Evolutionary conservation across 2,113 vertebrate genomes (phyloP), one percentile per base, ranked within the genome.

Genomic region (Panurus biarmicus): DNA sequence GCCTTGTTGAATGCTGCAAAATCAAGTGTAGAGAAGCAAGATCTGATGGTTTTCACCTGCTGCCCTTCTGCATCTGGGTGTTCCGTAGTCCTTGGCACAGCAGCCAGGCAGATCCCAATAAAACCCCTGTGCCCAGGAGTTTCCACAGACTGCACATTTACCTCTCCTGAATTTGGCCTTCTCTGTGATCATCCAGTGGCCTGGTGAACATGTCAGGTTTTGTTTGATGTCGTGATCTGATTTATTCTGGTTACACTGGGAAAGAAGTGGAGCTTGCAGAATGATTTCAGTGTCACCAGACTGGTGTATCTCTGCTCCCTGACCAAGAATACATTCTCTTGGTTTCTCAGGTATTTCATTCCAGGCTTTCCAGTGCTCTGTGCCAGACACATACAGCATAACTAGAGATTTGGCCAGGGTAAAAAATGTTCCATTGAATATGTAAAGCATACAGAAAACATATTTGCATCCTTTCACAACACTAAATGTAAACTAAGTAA

Each of bases 391-490:
- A 71, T 36, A 56, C 7, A 80, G 56, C 5, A 1, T 11, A 73
- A 70, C 60, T 9, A 85, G 31, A 66, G 47, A 88, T 77, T 35
- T 70, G 51, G 85, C 91, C 38, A 58, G 50, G 50, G 44, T 50
- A 94, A 62, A 88, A 96, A 89, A 78, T 11, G 14, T 90, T 90
- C 72, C 81, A 93, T 8, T 79, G 89, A 86, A 71, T 56, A 90
- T 15, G 33, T 75, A 96, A 93, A 90, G 50, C 23, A 89, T 42
- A 35, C 14, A 57, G 62, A 89, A 91, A 95, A 80, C 3, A 15
- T 20, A 77, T 81, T 65, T 95, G 75, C 85, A 95, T 58, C 65
- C 29, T 94, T 93, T 73, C 78, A 94, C 69, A 91, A 93, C 31
- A 66, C 16, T 65, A 57, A 71, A 67, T 48, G 22, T 40, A 91